Base-by-base conservation (phyloP, 1,140 invertebrate genomes). In the Nylanderia fulva region DNA sequence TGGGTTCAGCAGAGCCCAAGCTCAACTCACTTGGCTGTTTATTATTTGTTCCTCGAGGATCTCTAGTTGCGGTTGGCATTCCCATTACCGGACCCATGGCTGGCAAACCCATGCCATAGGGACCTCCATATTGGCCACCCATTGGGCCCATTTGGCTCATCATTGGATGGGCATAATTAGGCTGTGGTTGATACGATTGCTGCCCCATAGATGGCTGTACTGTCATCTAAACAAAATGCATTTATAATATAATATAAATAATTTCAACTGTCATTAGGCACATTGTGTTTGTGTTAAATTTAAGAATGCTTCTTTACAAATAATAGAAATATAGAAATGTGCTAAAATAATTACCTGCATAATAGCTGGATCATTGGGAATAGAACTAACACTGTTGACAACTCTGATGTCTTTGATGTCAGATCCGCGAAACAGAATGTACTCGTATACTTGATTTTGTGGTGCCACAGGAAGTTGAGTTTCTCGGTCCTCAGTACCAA, bases 341-440 rank as follows among this genome's bases (percentile, higher is more conserved):
- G 15, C 63, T n/a, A 36, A 24, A 52, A 60, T 54, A 87, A 80
- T 93, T 92, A 96, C 96, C 94, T 98, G 98, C 94, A 99, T 98
- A 94, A 99, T 99, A 63, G 99, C 99, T 74, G 99, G 99, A 96
- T 99, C 98, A 96, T 98, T 97, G 93, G 98, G 95, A 93, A 98
- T 96, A 39, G 96, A 95, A 76, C 96, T 95, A 58, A 96, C 97
- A 96, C 96, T 97, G 92, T 97, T 97, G 60, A 99, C 97, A 82
- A 99, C 98, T 94, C 98, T 97, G 90, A 99, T 98, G 94, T 99
- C 99, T 95, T 99, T 99, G 92, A 99, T 99, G 94, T 99, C 99
- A 88, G 98, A 97, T 39, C 99, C 99, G 87, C 99, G 96, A 95
- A 99, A 99, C 71, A 99, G 97, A 89, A 99, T 99, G 94, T 99